Percentiles rank a stretch among this genome's conserved stretches.
These are phyloP conservation scores for Leptopterna dolabrata DNA, from an alignment of 2,888 invertebrate genomes.

Conservation along the genomic window DNA sequence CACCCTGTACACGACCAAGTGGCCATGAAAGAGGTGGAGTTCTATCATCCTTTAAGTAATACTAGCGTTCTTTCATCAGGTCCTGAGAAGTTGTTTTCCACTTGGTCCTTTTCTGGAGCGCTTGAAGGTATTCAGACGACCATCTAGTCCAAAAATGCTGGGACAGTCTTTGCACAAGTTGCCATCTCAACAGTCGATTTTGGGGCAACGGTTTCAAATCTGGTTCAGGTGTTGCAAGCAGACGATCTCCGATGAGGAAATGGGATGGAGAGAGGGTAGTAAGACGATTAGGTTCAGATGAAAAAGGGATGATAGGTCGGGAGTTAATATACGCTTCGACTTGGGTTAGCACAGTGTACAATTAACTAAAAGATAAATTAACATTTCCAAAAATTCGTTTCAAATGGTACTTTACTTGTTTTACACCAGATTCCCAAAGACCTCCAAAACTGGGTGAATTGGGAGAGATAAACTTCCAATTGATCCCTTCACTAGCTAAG, in stretches of 20 bases:
- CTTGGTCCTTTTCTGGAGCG: no score
- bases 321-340: no score
- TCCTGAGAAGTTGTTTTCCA: not conserved
- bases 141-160: slow-evolving; percentile 48
- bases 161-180: not conserved
- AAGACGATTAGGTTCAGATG: slow-evolving; percentile 26
- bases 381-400: slow-evolving; percentile 45
- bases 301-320: slow-evolving; percentile 40
- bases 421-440: no score
- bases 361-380: no score
- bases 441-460: slow-evolving; percentile 42
- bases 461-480: slow-evolving; percentile 40
- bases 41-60: no score
- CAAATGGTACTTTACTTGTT: slow-evolving; percentile 48
- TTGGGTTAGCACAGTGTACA: slow-evolving; percentile 33
- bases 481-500: not conserved
- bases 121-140: slow-evolving; percentile 6
- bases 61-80: not conserved
- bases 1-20: no score
- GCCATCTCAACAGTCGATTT: slow-evolving; percentile 18
- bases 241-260: no score
- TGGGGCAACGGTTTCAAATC: not conserved
- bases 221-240: no score
- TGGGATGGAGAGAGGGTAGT: slow-evolving; percentile 22
- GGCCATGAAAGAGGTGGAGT: no score